Evolutionary conservation across 2,888 invertebrate species (phyloP).

Genomic region (Mythimna albipuncta): DNA sequence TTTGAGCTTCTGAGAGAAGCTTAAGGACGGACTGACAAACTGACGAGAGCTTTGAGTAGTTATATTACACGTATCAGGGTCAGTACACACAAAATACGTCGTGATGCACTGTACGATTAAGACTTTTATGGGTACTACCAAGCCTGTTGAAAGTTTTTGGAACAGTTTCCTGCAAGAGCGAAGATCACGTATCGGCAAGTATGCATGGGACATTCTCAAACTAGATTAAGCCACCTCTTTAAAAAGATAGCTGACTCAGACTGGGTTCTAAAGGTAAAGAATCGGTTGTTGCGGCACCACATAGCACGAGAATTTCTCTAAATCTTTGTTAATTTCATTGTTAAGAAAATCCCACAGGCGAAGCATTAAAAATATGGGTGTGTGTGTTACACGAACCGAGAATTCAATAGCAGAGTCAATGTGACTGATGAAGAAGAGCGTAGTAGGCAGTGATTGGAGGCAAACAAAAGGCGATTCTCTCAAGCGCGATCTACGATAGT

Average conservation of each 20-base stretch:
- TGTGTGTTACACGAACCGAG: no score
- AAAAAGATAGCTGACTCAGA: background rate
- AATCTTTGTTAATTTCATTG: no score
- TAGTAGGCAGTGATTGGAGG: no score
- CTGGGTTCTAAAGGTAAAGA: background rate
- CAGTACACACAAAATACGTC: background rate
- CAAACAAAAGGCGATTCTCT: no score
- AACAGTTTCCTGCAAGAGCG: background rate
- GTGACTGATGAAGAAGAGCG: no score
- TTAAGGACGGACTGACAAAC: slow-evolving; percentile 26
- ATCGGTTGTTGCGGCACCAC: no score
- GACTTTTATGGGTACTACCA: background rate
- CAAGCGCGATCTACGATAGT: no score
- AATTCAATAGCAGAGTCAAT: no score
- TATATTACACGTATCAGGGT: background rate
- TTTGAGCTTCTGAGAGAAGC: background rate
- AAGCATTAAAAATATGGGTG: no score
- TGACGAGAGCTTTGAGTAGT: slow-evolving; percentile 15
- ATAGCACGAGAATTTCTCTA: no score
- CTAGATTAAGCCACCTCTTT: background rate
- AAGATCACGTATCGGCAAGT: no score
- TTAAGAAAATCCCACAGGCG: no score
- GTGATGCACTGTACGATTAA: background rate
- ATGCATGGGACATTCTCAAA: background rate
- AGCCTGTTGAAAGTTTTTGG: background rate